These are phyloP conservation scores for Clanis bilineata DNA, from an alignment of 2,888 invertebrate species.

Conservation along the genomic window DNA sequence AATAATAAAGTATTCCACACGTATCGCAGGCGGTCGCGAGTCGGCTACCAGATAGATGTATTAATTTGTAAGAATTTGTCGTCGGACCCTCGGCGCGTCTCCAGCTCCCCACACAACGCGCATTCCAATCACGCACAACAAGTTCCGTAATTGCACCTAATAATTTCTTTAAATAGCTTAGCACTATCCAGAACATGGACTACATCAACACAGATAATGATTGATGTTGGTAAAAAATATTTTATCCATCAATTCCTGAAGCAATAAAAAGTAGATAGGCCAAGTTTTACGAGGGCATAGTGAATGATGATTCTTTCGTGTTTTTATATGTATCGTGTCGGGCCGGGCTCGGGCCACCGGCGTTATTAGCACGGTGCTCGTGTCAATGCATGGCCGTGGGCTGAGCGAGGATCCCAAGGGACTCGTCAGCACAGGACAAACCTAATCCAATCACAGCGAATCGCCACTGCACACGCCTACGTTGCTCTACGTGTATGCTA, in stretches of 20 bases:
- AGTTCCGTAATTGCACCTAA: slow-evolving; percentile 80
- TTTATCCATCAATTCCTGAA: slow-evolving; percentile 28
- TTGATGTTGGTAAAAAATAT: slow-evolving; percentile 4
- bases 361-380: slow-evolving; percentile 59
- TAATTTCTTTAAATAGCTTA: slow-evolving; percentile 79
- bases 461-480: slow-evolving; percentile 63
- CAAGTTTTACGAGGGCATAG: slow-evolving; percentile 47
- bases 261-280: slow-evolving; percentile 50
- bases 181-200: slow-evolving; percentile 36
- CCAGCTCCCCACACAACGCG: slow-evolving; percentile 41
- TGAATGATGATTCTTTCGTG: slow-evolving; percentile 47
- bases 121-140: slow-evolving; percentile 82
- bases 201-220: slow-evolving; percentile 10
- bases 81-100: slow-evolving; percentile 58
- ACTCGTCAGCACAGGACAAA: slow-evolving; percentile 82
- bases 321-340: slow-evolving; percentile 62
- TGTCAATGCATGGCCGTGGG: slow-evolving; percentile 64
- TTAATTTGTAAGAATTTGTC: slow-evolving; percentile 83
- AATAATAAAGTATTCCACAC: slow-evolving; percentile 74
- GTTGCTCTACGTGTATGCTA: slow-evolving; percentile 34
- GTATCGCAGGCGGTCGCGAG: slow-evolving; percentile 67
- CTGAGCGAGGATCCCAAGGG: slow-evolving; percentile 73
- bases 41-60: slow-evolving; percentile 73
- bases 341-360: slow-evolving; percentile 52
- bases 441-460: slow-evolving; percentile 85